Evolutionary conservation across 2,113 vertebrate species (phyloP), one percentile per base, ranked within the genome.

Genomic region (Microcebus ravelobensis): DNA sequence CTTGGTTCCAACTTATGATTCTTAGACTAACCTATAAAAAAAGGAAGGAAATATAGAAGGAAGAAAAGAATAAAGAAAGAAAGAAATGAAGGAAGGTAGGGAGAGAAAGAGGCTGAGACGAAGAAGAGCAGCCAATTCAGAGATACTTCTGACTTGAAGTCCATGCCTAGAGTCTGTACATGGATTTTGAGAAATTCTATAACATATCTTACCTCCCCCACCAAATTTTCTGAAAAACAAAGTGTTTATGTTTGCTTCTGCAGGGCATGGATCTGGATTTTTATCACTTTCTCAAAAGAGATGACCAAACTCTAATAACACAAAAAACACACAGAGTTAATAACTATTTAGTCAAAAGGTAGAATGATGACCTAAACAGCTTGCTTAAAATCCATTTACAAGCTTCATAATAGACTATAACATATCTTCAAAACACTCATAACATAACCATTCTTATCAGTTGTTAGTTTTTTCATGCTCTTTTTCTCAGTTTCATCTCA

Each of bases 351-450:
- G 6, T 71, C 48, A 27, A 50, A 86, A 89, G 39, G 23, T n/a
- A 87, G 10, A 92, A 3, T 13, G 48, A 79, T 92, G 12, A 73
- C 29, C 21, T 81, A 68, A 94, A 67, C 39, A 23, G 34, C 11
- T 4, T n/a, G 20, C 59, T 97, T 92, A 92, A 92, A 59, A 74
- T 21, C 20, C 10, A 76, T 84, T 67, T 79, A 70, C 39, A n/a
- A 48, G 48, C 31, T 17, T 85, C 9, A 11, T 59, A 84, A 67
- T 71, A 85, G 45, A 87, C 7, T 45, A 29, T 74, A 82, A 57
- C 7, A 29, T 59, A 73, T 52, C 55, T 82, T 96, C 68, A 70
- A 81, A 94, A 90, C 10, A 45, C 23, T 90, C 63, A 89, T 57
- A 74, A 36, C 21, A 31, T 6, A 71, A 63, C 9, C 9, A 29